Percentiles rank a stretch among this genome's conserved stretches.
These are phyloP conservation scores for Cyprinodon brontotheroides DNA, from an alignment of 2,113 vertebrate genomes.

Conservation along the genomic window DNA sequence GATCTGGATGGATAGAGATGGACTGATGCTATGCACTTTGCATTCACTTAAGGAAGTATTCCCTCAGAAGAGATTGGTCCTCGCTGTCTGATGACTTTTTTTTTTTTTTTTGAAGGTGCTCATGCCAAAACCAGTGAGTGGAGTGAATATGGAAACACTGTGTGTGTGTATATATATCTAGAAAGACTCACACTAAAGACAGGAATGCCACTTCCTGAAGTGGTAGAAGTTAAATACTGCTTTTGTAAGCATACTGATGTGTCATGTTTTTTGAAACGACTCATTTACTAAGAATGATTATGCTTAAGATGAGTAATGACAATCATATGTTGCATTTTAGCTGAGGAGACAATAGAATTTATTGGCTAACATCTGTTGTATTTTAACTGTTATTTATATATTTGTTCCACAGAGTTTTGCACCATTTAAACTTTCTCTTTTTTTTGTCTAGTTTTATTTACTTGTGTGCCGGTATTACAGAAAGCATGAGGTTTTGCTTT, in stretches of 20 bases:
- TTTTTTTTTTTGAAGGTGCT: constrained; percentile 34
- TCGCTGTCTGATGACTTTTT: constrained; percentile 5
- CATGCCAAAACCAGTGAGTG: constrained; percentile 62
- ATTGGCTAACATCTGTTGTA: constrained; percentile 37
- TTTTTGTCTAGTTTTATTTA: constrained; percentile 4
- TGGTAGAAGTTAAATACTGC: constrained; percentile 28
- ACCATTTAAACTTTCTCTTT: constrained; percentile 13
- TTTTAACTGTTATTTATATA: constrained; percentile 71
- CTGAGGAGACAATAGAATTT: constrained; percentile 36
- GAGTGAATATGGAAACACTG: constrained; percentile 58
- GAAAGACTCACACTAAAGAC: constrained; percentile 56
- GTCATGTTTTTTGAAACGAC: constrained; percentile 18
- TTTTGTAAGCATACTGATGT: constrained; percentile 4
- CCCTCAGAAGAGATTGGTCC: constrained; percentile 15
- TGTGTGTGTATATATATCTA: constrained; percentile 12
- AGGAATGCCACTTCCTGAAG: constrained; percentile 6
- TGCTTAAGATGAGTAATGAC: constrained; percentile 54
- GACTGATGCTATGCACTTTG: constrained; percentile 54
- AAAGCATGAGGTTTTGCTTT: constrained; percentile 17
- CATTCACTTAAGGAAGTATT: constrained; percentile 32
- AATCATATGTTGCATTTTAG: constrained; percentile 56
- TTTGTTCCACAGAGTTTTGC: constrained; percentile 30
- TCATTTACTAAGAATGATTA: constrained; percentile 43
- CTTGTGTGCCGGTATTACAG: constrained; percentile 12
- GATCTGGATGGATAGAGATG: constrained; percentile 36